Percentiles rank a stretch among this genome's conserved stretches.
phyloP scores from a whole-genome alignment of 2,797 vertebrate species.

The Melanotaenia maccullochi region DNA sequence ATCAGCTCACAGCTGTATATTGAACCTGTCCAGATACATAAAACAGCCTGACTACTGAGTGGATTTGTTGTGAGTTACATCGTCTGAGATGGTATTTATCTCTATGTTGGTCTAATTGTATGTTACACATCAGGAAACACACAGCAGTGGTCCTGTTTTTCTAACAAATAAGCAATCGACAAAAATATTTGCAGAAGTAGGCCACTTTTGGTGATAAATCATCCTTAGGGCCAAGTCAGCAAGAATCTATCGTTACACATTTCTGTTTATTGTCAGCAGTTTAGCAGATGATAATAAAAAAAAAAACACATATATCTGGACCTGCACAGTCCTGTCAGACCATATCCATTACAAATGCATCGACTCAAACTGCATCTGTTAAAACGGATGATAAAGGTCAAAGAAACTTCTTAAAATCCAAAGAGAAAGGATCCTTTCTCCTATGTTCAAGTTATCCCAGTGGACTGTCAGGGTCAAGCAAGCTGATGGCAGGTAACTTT shows the following conservation, averaged over 20 bases:
- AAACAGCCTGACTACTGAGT: slow-evolving; percentile 40
- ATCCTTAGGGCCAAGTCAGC: slow-evolving; percentile 46
- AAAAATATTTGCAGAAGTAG: slow-evolving; percentile 42
- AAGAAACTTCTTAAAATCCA: slow-evolving; percentile 12
- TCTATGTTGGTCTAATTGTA: slow-evolving; percentile 34
- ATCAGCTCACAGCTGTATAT: slow-evolving; percentile 66
- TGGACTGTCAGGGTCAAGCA: slow-evolving; percentile 30
- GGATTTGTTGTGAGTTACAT: slow-evolving; percentile 31
- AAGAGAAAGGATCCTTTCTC: not conserved
- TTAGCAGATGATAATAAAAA: slow-evolving; percentile 52
- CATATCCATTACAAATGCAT: not conserved
- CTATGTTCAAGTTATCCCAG: slow-evolving; percentile 29
- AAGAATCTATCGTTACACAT: slow-evolving; percentile 50
- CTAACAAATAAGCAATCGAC: slow-evolving; percentile 25
- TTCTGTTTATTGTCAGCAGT: slow-evolving; percentile 55
- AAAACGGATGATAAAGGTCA: slow-evolving; percentile 47
- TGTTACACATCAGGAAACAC: slow-evolving; percentile 26
- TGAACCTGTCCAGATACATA: slow-evolving; percentile 56
- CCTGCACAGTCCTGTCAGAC: slow-evolving; percentile 18
- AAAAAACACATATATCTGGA: slow-evolving; percentile 20
- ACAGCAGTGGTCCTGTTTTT: slow-evolving; percentile 14
- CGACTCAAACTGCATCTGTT: slow-evolving; percentile 30
- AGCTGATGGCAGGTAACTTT: slow-evolving; percentile 60
- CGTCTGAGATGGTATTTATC: slow-evolving; percentile 47
- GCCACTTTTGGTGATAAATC: slow-evolving; percentile 57